Evolutionary conservation across 2,113 vertebrate genomes (phyloP), one percentile per base, ranked within the genome.

Genomic region (Microcebus griseorufus): DNA sequence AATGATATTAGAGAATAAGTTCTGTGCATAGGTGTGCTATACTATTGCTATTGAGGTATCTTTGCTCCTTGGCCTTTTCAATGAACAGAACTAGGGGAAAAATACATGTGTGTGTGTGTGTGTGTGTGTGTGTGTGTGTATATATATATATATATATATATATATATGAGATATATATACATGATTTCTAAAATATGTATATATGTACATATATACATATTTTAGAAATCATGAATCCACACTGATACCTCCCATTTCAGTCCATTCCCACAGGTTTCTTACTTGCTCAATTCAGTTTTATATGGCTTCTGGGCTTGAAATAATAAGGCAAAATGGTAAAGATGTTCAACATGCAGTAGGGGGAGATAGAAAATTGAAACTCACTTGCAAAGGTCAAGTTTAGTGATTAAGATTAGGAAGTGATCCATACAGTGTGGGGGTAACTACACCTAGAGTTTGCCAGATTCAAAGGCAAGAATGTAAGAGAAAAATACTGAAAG

Each of bases 231-330:
- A n/a, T 23, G 27, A 83, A 34, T 84, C 86, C 13, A 64, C 62
- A 87, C 13, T 60, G 45, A 92, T 73, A 69, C 3, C 60, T 90
- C 32, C 37, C 86, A 34, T 81, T 82, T 84, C 32, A 90, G 18
- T 45, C 32, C 22, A 70, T 79, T 83, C 64, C n/a, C 37, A 65
- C 11, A 85, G 53, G 27, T 22, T 48, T 94, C 48, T 79, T 86
- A 65, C 39, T 82, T 85, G 10, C 42, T 86, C n/a, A 42, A 6
- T 83, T 92, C 75, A 72, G 17, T 94, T 95, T 90, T 75, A 29
- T 85, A 53, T 83, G 34, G 12, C 39, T 96, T 97, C 69, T 60
- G 75, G 76, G 3, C 83, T 94, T 97, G 67, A 76, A 83, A 88
- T 85, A 62, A 70, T 25, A 80, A 90, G 51, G 64, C 25, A 53